These are phyloP conservation scores for Cheilosia soror DNA, from an alignment of 2,888 invertebrate genomes.

Conservation along the genomic window DNA sequence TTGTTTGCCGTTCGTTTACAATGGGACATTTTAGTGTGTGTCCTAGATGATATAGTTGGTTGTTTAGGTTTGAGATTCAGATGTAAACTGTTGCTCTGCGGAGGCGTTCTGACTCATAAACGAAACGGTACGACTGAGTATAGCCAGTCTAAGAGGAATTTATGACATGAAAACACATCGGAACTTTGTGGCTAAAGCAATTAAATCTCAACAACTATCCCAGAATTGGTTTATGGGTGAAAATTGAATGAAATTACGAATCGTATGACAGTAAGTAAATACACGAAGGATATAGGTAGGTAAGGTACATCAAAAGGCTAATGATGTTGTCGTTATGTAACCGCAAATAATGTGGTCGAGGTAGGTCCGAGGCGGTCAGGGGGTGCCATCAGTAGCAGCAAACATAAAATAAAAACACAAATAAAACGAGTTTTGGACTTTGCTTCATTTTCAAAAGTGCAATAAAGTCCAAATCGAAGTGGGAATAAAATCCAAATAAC, in stretches of 20 bases:
- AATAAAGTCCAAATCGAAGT: too few relatives aligned
- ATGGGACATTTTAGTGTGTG: slow-evolving; percentile 28
- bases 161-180: neutral
- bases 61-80: slow-evolving; percentile 17
- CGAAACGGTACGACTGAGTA: neutral
- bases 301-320: neutral
- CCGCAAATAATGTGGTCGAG: neutral
- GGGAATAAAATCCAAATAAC: too few relatives aligned
- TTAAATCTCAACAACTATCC: neutral
- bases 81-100: slow-evolving; percentile 62
- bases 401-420: too few relatives aligned
- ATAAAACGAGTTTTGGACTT: too few relatives aligned
- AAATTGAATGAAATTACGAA: neutral
- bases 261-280: neutral
- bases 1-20: slow-evolving; percentile 29
- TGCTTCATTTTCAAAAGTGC: too few relatives aligned
- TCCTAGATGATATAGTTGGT: slow-evolving; percentile 27
- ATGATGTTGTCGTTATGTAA: neutral
- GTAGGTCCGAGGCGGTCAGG: too few relatives aligned
- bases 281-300: neutral
- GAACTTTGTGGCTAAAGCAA: neutral
- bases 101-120: slow-evolving; percentile 20
- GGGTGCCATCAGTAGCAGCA: too few relatives aligned
- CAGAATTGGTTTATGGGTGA: neutral
- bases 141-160: neutral